Evolutionary conservation across 2,888 invertebrate species (phyloP), one percentile per base, ranked within the genome.

Genomic region (Dromius quadrimaculatus): DNA sequence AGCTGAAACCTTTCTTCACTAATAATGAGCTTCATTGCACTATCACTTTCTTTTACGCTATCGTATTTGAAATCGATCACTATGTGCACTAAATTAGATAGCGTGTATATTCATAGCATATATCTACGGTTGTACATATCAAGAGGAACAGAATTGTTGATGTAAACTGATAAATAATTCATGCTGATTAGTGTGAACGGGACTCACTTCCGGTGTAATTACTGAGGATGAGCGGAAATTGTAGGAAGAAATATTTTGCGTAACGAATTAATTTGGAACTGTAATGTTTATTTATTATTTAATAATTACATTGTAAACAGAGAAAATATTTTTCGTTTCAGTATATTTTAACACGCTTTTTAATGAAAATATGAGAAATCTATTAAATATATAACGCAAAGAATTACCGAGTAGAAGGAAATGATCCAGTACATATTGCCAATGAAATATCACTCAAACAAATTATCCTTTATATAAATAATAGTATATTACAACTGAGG

Each of bases 181-280:
- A 64, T 64, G 45, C 17, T n/a, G 32, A 22, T 34, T 47, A 45
- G 34, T 32, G 45, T 13, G 32, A 28, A 64, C 64, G 45, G 45
- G 64, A 47, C 9, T 45, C 43, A 19, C 45, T 64, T 64, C 64
- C 64, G 45, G 28, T 64, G 47, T 64, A 64, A 64, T 64, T 64
- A 47, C 47, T 32, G 45, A 64, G 45, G 45, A 45, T 28, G 13
- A 45, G 11, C 45, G 47, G 64, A 45, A 64, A 36, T 20, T 36
- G 20, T 36, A 36, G 36, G 3, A 36, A 11, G 11, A n/a, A 8
- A n/a, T n/a, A 36, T 36, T 36, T 36, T 36, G 36, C 36, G n/a
- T 36, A 36, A 36, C n/a, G 1, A 9, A 36, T 36, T 36, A 3
- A 11, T 2, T 34, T n/a, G n/a, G n/a, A n/a, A n/a, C n/a, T n/a